Evolutionary conservation across 2,113 vertebrate species (phyloP).

Genomic region (Brevimyrus niger): DNA sequence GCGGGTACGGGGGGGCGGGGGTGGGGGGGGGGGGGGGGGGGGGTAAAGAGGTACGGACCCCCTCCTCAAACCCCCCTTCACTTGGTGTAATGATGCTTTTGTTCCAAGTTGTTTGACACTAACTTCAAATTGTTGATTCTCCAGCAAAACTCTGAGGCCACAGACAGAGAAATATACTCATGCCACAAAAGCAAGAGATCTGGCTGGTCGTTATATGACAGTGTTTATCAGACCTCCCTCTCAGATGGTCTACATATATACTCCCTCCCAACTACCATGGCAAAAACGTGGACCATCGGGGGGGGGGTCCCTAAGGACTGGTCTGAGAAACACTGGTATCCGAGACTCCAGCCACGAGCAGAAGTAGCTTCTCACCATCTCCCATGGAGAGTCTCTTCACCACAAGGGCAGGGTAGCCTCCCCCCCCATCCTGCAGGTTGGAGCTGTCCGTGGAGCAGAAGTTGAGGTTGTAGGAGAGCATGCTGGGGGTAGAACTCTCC

Average conservation of each 20-base stretch:
- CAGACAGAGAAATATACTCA: neutral
- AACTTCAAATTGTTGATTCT: neutral
- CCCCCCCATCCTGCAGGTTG: conserved; percentile 39
- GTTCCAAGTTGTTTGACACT: neutral
- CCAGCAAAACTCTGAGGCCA: neutral
- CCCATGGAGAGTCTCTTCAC: conserved; percentile 56
- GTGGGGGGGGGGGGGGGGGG: too few species aligned
- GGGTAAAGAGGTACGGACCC: too few species aligned
- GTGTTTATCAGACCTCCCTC: too few species aligned
- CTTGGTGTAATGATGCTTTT: neutral
- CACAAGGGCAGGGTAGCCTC: conserved; percentile 48
- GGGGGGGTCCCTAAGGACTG: too few species aligned
- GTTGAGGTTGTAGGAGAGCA: conserved; percentile 52
- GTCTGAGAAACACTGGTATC: too few species aligned
- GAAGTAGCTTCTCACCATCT: conserved; percentile 40
- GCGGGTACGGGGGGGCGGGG: neutral
- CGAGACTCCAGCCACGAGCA: neutral
- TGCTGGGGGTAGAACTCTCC: conserved; percentile 28
- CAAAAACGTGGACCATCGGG: too few species aligned
- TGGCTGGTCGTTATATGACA: neutral
- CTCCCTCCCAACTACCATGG: too few species aligned
- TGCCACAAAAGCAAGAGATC: neutral
- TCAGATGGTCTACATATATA: too few species aligned
- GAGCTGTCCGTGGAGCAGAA: conserved; percentile 45
- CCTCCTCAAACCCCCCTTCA: neutral